Evolutionary conservation across 1,140 invertebrate genomes (phyloP).

Genomic region (Drosophila rufa): DNA sequence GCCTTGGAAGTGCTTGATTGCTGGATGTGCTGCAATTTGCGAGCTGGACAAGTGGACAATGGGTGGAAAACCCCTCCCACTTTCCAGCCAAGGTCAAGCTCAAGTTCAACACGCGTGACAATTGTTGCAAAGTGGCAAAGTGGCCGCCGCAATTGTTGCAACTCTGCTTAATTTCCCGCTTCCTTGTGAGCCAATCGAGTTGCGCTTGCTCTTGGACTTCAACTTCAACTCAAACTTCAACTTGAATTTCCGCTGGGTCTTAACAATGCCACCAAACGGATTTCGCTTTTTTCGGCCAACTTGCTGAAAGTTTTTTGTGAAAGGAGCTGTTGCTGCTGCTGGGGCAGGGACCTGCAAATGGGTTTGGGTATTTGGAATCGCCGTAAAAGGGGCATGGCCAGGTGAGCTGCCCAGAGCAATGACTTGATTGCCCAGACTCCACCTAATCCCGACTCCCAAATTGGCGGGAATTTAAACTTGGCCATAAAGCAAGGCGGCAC

Average conservation of each 20-base stretch:
- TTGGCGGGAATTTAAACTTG: constrained; percentile 23
- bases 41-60: constrained; percentile 17
- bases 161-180: constrained; percentile 61
- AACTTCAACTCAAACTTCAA: constrained; percentile 9
- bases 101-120: constrained; percentile 72
- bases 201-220: constrained; percentile 33
- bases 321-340: constrained; percentile 38
- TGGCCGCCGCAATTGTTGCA: constrained; percentile 26
- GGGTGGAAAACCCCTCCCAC: constrained; percentile 29
- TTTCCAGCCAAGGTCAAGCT: constrained; percentile 76
- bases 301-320: constrained; percentile 58
- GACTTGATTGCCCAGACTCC: constrained; percentile 36
- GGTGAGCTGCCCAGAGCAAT: constrained; percentile 42
- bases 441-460: constrained; percentile 5
- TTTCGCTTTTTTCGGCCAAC: constrained; percentile 41
- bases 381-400: constrained; percentile 8
- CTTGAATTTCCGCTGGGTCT: constrained; percentile 48
- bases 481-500: background rate
- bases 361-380: background rate
- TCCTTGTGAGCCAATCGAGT: constrained; percentile 56
- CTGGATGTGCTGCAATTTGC: constrained; percentile 29
- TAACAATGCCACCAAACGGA: constrained; percentile 48
- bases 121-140: constrained; percentile 21
- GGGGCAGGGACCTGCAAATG: constrained; percentile 35
- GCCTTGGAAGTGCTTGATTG: constrained; percentile 47